Conservation (phyloP, 2,113 vertebrate genomes). For the Axis porcinus region DNA sequence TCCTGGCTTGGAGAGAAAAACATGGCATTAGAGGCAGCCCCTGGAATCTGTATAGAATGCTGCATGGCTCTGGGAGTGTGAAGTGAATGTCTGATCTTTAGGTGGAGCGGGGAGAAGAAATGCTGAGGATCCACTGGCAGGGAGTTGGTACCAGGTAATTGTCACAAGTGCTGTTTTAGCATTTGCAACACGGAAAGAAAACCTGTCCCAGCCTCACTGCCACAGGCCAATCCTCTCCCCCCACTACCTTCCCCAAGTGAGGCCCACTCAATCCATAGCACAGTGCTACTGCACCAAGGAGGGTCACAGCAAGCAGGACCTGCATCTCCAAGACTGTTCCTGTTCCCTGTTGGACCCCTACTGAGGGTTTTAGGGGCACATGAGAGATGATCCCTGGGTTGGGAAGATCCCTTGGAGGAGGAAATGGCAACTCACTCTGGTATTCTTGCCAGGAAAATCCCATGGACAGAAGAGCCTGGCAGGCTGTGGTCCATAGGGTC, state of each 20-base stretch:
- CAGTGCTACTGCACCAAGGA: not conserved
- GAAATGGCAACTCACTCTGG: not conserved
- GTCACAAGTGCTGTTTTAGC: not conserved
- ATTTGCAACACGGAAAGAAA: not conserved
- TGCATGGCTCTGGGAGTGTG: not conserved
- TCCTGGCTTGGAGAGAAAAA: not conserved
- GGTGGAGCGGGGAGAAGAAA: not conserved
- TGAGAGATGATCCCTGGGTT: not conserved
- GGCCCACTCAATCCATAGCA: not conserved
- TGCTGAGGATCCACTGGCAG: not conserved
- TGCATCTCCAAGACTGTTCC: not conserved
- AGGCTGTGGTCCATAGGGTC: not conserved
- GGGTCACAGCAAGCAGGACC: not conserved
- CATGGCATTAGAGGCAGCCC: not conserved
- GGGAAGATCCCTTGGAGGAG: not conserved
- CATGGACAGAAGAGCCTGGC: not conserved
- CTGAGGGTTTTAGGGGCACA: not conserved
- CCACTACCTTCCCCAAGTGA: not conserved
- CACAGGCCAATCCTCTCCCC: not conserved
- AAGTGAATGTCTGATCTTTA: not conserved
- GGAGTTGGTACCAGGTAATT: not conserved
- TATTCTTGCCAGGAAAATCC: not conserved
- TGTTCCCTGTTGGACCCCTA: not conserved
- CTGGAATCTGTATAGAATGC: not conserved
- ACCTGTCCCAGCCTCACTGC: not conserved